Evolutionary conservation across 2,797 vertebrate genomes (phyloP), one percentile per base, ranked within the genome.

Genomic region (Diplodus puntazzo): DNA sequence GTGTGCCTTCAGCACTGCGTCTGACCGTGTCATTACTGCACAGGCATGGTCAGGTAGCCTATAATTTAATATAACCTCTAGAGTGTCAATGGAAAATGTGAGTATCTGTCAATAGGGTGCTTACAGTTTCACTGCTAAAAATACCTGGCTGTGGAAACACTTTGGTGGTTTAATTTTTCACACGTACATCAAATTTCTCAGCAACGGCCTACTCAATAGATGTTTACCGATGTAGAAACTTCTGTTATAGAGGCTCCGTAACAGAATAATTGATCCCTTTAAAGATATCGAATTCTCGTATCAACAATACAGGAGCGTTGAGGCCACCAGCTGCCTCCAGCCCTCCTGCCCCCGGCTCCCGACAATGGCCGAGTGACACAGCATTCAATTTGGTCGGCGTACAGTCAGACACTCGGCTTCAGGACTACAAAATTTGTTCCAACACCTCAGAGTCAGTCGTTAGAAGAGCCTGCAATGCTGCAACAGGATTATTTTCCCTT

Each of bases 41-140:
- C 55, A 63, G 69, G 17, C 70, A 65, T 20, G 50, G 39, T 60
- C 46, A 79, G 53, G 23, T 62, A 69, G 62, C 25, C 48, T 73
- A 39, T 57, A 11, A 63, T 76, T 69, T 67, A n/a, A 69, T 78
- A 59, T 49, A 65, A 57, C 64, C 43, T 61, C 54, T 39, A 43
- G 3, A 59, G 48, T 80, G 52, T 75, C n/a, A 68, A n/a, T 70
- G 52, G 49, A 79, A 74, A 73, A 67, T 82, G 20, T 73, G 30
- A 72, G 20, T 55, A 50, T 75, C 50, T 59, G 46, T 72, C 66
- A 66, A 27, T 55, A 50, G 6, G 9, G 2, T 64, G 55, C 49
- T 65, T 68, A 20, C 34, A 60, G 30, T 67, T 76, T 79, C 42
- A 58, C 1, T 25, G 21, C 70, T 78, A 39, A 63, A 61, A 57